Base-by-base conservation (phyloP, 1,140 invertebrate species). In the Oedothorax gibbosus region DNA sequence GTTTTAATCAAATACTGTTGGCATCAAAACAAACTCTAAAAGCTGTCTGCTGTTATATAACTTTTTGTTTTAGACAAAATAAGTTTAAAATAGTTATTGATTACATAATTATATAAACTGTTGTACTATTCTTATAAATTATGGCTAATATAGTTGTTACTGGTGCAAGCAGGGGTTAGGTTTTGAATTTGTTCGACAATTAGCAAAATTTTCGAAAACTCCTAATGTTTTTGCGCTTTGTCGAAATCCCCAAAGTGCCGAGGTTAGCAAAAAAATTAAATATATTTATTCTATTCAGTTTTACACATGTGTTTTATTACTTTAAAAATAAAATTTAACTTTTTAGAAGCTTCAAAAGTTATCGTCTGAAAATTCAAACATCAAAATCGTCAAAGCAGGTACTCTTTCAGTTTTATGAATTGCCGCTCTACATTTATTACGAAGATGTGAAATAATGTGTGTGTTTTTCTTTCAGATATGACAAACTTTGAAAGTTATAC, bases 261-360 rank as follows among this genome's bases (percentile, higher is more conserved):
- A 82, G 69, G 80, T 82, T 21, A 79, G 64, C 56, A 7, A 50
- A 35, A 79, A 64, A 68, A 56, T 79, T 21, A 15, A 49, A 1
- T 18, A 68, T 68, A 11, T 68, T 18, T 18, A 3, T 11, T 68
- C 11, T 18, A 18, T 68, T 11, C 35, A 72, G 11, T 72, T n/a
- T 53, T 72, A 51, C 14, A 10, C 10, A 35, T 35, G 18, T n/a
- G n/a, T 60, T 53, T 90, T 89, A 6, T 62, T 62, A 62, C 57
- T 18, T 18, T 54, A 86, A 88, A 69, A 68, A 97, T 78, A 87
- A 96, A 7, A 50, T 60, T 71, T 60, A 14, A 12, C 35, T 65
- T 54, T 82, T n/a, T 21, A 82, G 80, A 82, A 82, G 49, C 69
- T 82, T 14, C 80, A 82, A 56, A 56, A 14, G 53, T n/a, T 82